Conservation (phyloP, 2,888 invertebrate species). For the Petrolisthes manimaculis region DNA sequence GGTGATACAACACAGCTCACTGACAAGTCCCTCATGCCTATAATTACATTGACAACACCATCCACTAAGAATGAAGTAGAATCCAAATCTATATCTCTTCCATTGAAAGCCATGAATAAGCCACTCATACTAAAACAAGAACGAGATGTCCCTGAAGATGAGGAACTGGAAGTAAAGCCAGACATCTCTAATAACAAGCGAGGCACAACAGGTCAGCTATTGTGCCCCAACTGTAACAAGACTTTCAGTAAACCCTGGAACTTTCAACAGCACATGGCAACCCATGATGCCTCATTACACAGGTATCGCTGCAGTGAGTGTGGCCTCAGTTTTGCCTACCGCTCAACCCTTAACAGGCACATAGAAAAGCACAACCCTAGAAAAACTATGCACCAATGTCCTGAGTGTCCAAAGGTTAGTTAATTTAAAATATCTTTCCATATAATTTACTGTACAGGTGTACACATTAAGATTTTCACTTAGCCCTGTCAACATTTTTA, state of each 20-base stretch:
- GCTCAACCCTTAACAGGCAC: conserved; percentile 57
- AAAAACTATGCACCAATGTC: conserved; percentile 17
- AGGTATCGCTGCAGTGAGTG: conserved; percentile 52
- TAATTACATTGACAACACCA: not conserved
- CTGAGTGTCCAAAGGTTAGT: conserved; percentile 45
- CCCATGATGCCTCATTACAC: conserved; percentile 59
- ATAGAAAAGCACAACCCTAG: conserved; percentile 38
- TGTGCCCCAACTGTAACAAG: conserved; percentile 52
- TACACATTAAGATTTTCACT: not conserved
- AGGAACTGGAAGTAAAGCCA: conserved; percentile 6
- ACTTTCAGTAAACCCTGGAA: conserved; percentile 54
- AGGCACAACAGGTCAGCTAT: not conserved
- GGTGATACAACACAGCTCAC: not conserved
- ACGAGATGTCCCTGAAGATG: not conserved
- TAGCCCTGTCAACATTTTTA: not conserved
- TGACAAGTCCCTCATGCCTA: conserved; percentile 19
- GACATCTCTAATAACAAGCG: not conserved
- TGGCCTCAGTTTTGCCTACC: conserved; percentile 54
- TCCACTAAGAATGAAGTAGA: conserved; percentile 16
- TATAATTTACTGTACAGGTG: not conserved
- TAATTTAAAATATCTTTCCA: not conserved
- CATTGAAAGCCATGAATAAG: not conserved
- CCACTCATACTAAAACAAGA: not conserved
- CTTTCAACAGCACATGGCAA: conserved; percentile 62
- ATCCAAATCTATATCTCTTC: not conserved